These are phyloP conservation scores for human (Homo sapiens) DNA, from an alignment of 2,113 vertebrate genomes.

Conservation along the genomic window GRCh38 chr6:163723001-163723500, in stretches of 20 bases:
- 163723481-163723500: neutral
- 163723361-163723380: neutral
- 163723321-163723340: neutral
- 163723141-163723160: accelerated
- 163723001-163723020: neutral
- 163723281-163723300: too few relatives aligned
- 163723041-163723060: neutral
- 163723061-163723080: neutral
- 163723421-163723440: too few relatives aligned
- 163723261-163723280: neutral
- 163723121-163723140: accelerated
- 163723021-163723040: neutral
- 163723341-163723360: accelerated
- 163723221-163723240: neutral
- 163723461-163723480: neutral
- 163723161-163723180: neutral
- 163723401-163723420: neutral
- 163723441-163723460: accelerated
- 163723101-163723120: neutral
- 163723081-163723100: accelerated
- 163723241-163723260: accelerated
- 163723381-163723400: neutral
- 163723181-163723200: accelerated
- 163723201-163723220: too few relatives aligned
- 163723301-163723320: too few relatives aligned